These are phyloP conservation scores for Tiliacea aurago DNA, from an alignment of 2,888 invertebrate genomes.

Conservation along the genomic window DNA sequence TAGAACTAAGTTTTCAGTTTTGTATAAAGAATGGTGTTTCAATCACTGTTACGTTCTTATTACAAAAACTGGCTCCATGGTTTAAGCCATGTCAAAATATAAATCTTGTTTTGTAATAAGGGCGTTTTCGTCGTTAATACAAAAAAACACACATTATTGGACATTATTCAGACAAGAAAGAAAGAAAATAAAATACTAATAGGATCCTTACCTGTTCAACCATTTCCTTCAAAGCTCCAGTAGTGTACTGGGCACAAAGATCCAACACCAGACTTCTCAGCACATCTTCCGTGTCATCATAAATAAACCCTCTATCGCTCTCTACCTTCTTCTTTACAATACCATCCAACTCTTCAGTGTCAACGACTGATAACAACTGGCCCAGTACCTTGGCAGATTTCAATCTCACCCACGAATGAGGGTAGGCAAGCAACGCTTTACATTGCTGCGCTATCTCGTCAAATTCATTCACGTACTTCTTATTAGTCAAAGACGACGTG, in stretches of 20 bases:
- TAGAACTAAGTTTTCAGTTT: too few relatives aligned
- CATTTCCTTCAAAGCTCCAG: conserved; percentile 93
- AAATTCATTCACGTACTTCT: conserved; percentile 83
- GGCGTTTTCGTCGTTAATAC: too few relatives aligned
- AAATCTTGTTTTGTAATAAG: too few relatives aligned
- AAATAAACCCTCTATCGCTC: conserved; percentile 90
- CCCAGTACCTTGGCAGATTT: conserved; percentile 94
- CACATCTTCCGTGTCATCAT: conserved; percentile 91
- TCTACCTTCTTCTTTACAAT: conserved; percentile 81
- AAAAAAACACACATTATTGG: too few relatives aligned
- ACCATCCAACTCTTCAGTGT: conserved; percentile 91
- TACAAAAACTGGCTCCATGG: too few relatives aligned
- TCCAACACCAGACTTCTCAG: conserved; percentile 93
- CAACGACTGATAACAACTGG: conserved; percentile 92
- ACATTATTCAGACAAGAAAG: background rate
- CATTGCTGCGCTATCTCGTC: conserved; percentile 92
- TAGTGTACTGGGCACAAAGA: conserved; percentile 93
- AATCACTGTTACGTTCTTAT: too few relatives aligned
- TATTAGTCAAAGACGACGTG: conserved; percentile 89
- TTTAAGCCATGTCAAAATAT: too few relatives aligned
- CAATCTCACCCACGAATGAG: conserved; percentile 96
- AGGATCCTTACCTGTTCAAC: conserved; percentile 91
- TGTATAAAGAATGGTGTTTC: too few relatives aligned
- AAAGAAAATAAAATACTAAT: background rate
- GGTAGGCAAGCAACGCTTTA: conserved; percentile 94